Percentiles rank a stretch among this genome's conserved stretches.
These are phyloP conservation scores for Ladona fulva DNA, from an alignment of 1,140 invertebrate genomes.

Conservation along the genomic window DNA sequence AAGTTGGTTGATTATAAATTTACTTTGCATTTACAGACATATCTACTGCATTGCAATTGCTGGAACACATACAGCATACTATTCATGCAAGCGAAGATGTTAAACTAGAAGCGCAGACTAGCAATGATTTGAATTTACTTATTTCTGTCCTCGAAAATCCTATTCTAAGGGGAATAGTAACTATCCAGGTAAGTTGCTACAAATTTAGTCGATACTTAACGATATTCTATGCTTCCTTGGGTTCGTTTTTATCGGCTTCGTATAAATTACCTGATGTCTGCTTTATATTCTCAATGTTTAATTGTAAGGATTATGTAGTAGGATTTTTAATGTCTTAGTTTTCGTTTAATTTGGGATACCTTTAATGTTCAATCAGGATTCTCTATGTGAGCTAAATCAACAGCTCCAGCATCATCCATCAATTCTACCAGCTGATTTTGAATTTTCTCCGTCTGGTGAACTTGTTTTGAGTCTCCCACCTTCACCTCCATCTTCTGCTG, in stretches of 20 bases:
- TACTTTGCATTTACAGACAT: slow-evolving; percentile 36
- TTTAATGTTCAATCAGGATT: slow-evolving; percentile 48
- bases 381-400: slow-evolving; percentile 64
- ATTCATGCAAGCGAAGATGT: slow-evolving; percentile 63
- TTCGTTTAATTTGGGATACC: too few species aligned
- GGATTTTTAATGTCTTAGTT: too few species aligned
- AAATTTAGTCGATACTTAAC: not conserved
- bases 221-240: slow-evolving; percentile 21
- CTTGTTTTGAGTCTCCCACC: slow-evolving; percentile 46
- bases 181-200: slow-evolving; percentile 51
- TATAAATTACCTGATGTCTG: not conserved
- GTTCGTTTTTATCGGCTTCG: not conserved
- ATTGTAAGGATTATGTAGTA: too few species aligned
- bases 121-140: slow-evolving; percentile 75
- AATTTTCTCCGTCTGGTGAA: slow-evolving; percentile 67
- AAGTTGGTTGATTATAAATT: too few species aligned
- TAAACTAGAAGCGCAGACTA: slow-evolving; percentile 61
- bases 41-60: slow-evolving; percentile 64
- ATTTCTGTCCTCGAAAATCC: slow-evolving; percentile 85
- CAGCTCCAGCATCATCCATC: slow-evolving; percentile 82
- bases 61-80: slow-evolving; percentile 67
- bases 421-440: slow-evolving; percentile 83
- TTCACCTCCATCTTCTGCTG: slow-evolving; percentile 30
- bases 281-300: too few species aligned
- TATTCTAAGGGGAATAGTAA: slow-evolving; percentile 83